A percentile compares a stretch with the other conserved stretches of the same genome.
phyloP scores from a whole-genome alignment of 2,888 invertebrate genomes.

The Tortricodes alternella region DNA sequence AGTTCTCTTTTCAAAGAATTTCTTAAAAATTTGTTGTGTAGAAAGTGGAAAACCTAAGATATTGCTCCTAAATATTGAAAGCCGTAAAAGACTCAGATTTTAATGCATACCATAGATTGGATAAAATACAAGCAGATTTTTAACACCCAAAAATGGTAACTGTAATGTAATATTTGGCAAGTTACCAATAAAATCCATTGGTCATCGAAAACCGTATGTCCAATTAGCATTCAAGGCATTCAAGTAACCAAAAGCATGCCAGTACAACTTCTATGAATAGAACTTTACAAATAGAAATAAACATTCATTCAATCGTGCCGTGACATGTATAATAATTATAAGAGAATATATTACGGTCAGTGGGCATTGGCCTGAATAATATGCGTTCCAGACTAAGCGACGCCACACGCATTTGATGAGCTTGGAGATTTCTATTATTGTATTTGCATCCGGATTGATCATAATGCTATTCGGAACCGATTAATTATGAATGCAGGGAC shows the following conservation, averaged over 20 bases:
- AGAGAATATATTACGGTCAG: slow-evolving; percentile 48
- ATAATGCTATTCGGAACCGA: neutral
- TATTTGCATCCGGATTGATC: slow-evolving; percentile 13
- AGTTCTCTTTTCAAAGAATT: neutral
- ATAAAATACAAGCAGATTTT: no score
- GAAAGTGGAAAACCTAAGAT: no score
- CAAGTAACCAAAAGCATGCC: neutral
- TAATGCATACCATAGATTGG: no score
- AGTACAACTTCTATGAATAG: slow-evolving; percentile 8
- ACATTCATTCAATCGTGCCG: slow-evolving; percentile 21
- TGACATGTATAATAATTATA: slow-evolving; percentile 25
- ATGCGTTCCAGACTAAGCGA: slow-evolving; percentile 55
- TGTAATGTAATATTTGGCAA: neutral
- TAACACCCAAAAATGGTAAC: neutral
- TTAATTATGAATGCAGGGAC: slow-evolving; percentile 5
- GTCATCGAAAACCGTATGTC: slow-evolving; percentile 16
- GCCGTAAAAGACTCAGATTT: no score
- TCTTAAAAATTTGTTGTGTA: no score
- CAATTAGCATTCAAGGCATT: slow-evolving; percentile 23
- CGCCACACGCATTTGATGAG: slow-evolving; percentile 47
- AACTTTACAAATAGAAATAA: slow-evolving; percentile 16
- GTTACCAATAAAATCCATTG: neutral
- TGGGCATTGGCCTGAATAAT: slow-evolving; percentile 60
- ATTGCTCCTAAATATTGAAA: no score
- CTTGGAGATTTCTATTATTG: slow-evolving; percentile 15